Evolutionary conservation across 37 sponge, comb jelly and placozoan species (phyloP).

Genomic region (Aphrocallistes beatrix): DNA sequence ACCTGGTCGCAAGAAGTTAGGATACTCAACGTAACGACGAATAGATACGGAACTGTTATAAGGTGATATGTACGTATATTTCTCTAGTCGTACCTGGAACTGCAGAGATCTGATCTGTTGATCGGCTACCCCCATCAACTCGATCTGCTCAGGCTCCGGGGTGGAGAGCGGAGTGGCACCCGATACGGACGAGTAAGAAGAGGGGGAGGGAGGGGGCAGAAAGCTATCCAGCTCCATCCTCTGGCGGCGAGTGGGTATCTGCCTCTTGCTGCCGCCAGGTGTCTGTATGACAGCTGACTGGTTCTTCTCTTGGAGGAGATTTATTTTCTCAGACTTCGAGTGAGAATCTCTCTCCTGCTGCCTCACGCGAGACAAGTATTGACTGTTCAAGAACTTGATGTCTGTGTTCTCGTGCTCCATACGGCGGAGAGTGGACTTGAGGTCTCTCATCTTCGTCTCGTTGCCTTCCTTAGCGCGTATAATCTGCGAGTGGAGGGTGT

Average conservation of each 20-base stretch:
- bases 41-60: too few relatives aligned
- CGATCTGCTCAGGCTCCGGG: constrained; percentile 77
- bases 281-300: constrained; percentile 90
- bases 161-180: constrained; percentile 21
- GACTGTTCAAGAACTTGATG: constrained; percentile 91
- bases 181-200: not conserved
- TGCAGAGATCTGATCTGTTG: constrained; percentile 56
- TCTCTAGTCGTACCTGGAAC: constrained; percentile 18
- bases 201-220: constrained; percentile 34
- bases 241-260: constrained; percentile 77
- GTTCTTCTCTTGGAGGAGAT: constrained; percentile 89
- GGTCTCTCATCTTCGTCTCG: constrained; percentile 48
- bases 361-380: constrained; percentile 67
- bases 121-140: constrained; percentile 87
- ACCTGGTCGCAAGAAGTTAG: too few relatives aligned
- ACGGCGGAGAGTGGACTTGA: constrained; percentile 55
- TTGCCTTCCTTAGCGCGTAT: constrained; percentile 57
- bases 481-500: constrained; percentile 74
- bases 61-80: too few relatives aligned
- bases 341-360: constrained; percentile 61
- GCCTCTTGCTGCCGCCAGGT: constrained; percentile 84
- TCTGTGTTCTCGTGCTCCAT: constrained; percentile 93
- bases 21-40: too few relatives aligned
- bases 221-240: constrained; percentile 81
- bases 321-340: constrained; percentile 59